Conservation (phyloP, 2,113 vertebrate genomes). For the Etheostoma cragini region DNA sequence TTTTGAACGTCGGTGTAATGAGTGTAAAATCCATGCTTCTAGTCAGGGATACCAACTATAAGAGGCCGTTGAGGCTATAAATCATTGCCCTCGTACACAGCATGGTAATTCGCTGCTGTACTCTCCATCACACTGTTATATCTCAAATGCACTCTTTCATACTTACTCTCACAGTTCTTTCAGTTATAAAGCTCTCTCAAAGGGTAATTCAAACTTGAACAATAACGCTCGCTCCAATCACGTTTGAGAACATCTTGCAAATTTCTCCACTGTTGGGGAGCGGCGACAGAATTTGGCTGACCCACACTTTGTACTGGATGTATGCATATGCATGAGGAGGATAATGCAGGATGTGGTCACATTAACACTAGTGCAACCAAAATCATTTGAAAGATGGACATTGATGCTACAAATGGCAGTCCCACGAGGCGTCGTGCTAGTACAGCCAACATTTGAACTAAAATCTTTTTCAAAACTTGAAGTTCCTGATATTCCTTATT, state of each 20-base stretch:
- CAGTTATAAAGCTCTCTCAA: background rate
- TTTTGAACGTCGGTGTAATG: slow-evolving; percentile 41
- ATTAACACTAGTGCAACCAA: too few relatives aligned
- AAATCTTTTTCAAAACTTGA: too few relatives aligned
- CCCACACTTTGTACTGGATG: too few relatives aligned
- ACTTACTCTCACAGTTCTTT: background rate
- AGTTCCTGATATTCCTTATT: too few relatives aligned
- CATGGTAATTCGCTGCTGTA: background rate
- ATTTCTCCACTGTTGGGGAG: background rate
- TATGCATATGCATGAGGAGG: too few relatives aligned
- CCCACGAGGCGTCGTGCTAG: background rate
- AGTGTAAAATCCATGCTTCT: slow-evolving; percentile 37
- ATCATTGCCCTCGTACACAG: background rate
- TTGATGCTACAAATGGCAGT: background rate
- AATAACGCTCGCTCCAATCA: background rate
- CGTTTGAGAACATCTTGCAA: background rate
- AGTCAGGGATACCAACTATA: background rate
- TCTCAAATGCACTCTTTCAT: background rate
- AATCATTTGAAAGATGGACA: too few relatives aligned
- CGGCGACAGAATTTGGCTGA: background rate
- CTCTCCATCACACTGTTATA: background rate
- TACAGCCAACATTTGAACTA: background rate
- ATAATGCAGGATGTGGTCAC: too few relatives aligned
- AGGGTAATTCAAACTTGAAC: background rate
- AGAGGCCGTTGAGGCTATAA: slow-evolving; percentile 3